Conservation (phyloP, 2,113 vertebrate genomes). For the Hylia prasina region DNA sequence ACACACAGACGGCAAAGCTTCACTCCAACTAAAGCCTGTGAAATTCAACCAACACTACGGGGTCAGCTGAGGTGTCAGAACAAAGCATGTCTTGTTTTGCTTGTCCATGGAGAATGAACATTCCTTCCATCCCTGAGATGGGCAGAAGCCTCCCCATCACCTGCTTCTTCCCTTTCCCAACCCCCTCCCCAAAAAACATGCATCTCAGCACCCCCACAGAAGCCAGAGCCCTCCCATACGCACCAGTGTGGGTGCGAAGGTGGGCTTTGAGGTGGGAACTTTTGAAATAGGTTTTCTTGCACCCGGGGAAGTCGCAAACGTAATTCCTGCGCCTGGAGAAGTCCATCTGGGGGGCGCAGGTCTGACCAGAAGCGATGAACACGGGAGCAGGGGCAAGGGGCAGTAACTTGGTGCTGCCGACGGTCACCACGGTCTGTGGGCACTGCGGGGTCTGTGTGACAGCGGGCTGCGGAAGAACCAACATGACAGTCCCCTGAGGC, state of each 20-base stretch:
- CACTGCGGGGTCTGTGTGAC: conserved; percentile 68
- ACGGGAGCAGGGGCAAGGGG: conserved; percentile 92
- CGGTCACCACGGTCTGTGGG: conserved; percentile 75
- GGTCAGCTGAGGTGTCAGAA: conserved; percentile 34
- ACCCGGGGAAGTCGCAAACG: conserved; percentile 88
- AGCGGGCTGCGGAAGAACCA: conserved; percentile 87
- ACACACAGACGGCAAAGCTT: not conserved
- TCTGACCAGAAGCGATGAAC: conserved; percentile 81
- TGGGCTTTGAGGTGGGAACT: conserved; percentile 98
- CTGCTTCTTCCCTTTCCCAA: not conserved
- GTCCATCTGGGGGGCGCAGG: conserved; percentile 77
- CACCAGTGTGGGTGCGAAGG: conserved; percentile 96
- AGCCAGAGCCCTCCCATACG: not conserved
- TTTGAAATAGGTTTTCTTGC: conserved; percentile 98
- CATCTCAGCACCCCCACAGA: not conserved
- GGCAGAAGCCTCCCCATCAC: not conserved
- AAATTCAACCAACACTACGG: not conserved
- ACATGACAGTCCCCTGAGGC: conserved; percentile 89
- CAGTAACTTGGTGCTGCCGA: conserved; percentile 87
- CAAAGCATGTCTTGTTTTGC: conserved; percentile 42
- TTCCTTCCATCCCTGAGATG: not conserved
- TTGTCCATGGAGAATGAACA: not conserved
- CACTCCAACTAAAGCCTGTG: not conserved
- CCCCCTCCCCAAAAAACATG: fast-evolving
- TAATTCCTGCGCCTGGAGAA: conserved; percentile 93